Evolutionary conservation across 2,113 vertebrate species (phyloP), one percentile per base, ranked within the genome.

Genomic region (Callocephalon fimbriatum): DNA sequence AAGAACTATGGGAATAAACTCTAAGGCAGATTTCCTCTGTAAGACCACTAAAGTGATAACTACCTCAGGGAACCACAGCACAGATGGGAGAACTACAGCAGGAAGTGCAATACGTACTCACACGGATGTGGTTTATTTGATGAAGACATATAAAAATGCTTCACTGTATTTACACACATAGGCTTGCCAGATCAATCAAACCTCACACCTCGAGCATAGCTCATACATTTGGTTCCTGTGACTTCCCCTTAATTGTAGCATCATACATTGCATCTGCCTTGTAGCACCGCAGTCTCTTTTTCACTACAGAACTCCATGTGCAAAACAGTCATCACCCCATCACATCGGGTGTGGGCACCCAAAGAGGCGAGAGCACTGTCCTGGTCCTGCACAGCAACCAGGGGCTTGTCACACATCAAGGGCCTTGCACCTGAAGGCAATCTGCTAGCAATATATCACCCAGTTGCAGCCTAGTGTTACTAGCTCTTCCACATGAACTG

Each of bases 361-460:
- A 59, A 35, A 70, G 32, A 72, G 38, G 38, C 1, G 9, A 72
- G 4, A 83, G 25, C 75, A 54, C 42, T 40, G 19, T 25, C n/a
- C 45, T 40, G 56, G 38, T 23, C 44, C 58, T 80, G 68, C 63
- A 61, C 25, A 66, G 26, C 63, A 86, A 16, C 27, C 56, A 89
- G 38, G 31, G 38, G 31, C 32, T 76, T 21, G 1, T 25, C 47
- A 50, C 3, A 0, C 12, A 10, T 0, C 0, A 4, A 77, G 25
- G 13, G 45, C 65, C 37, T 31, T 45, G 40, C 27, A 71, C 37
- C 9, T 38, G 29, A 70, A 82, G 37, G 29, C 51, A 74, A 59
- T 3, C 74, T 62, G 54, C 48, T 31, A 32, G 37, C 29, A 37
- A 9, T 3, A 35, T 12, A 14, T 23, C 50, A 48, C 9, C 21